Conservation (phyloP, 2,888 invertebrate species). For the Smittia sp. region DNA sequence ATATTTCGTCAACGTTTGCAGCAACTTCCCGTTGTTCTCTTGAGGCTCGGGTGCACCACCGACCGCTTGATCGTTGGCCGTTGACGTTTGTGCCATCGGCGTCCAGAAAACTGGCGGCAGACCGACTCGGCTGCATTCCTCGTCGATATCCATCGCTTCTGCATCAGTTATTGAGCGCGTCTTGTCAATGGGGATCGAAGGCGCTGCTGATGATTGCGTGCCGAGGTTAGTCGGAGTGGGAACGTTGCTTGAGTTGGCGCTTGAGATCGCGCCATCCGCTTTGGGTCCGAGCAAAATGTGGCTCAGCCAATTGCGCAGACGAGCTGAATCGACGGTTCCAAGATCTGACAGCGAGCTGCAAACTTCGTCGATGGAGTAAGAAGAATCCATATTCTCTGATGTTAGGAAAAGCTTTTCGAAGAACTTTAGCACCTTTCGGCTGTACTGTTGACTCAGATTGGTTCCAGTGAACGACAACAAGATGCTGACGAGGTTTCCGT, state of each 20-base stretch:
- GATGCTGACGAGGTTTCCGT: constrained; percentile 71
- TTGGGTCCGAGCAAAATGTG: constrained; percentile 63
- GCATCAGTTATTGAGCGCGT: constrained; percentile 46
- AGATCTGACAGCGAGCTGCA: constrained; percentile 66
- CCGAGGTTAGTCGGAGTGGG: constrained; percentile 57
- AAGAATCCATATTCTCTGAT: constrained; percentile 62
- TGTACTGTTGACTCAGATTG: constrained; percentile 67
- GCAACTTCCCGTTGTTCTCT: constrained; percentile 67
- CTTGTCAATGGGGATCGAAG: constrained; percentile 45
- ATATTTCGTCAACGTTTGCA: constrained; percentile 69
- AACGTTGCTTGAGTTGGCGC: constrained; percentile 56
- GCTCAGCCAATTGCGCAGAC: constrained; percentile 63
- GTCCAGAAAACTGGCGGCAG: constrained; percentile 45
- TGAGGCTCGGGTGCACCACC: constrained; percentile 45
- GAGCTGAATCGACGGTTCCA: constrained; percentile 62
- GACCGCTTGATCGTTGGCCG: constrained; percentile 43
- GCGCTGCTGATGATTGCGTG: constrained; percentile 51
- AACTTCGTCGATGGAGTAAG: constrained; percentile 63
- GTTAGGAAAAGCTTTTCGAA: constrained; percentile 70
- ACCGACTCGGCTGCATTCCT: constrained; percentile 40
- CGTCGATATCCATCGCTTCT: constrained; percentile 52
- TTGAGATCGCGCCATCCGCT: constrained; percentile 45
- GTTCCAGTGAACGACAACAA: constrained; percentile 77
- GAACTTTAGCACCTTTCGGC: constrained; percentile 75
- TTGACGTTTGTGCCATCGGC: constrained; percentile 40